These are phyloP conservation scores for Matsumurasca onukii DNA, from an alignment of 1,140 invertebrate species.

Conservation along the genomic window DNA sequence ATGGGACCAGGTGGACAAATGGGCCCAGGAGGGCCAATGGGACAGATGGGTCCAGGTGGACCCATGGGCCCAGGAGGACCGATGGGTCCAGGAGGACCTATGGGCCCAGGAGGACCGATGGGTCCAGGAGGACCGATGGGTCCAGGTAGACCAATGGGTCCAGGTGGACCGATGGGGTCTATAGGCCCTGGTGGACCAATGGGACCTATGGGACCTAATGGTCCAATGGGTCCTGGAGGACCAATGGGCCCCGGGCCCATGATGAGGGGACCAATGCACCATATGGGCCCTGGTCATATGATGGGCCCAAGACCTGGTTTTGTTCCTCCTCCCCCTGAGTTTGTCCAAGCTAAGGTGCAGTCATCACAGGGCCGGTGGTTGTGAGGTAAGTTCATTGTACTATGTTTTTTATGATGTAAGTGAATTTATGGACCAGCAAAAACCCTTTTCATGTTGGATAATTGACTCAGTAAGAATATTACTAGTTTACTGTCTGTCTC, in stretches of 20 bases:
- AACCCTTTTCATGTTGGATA: too few species aligned
- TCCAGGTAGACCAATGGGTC: constrained; percentile 30
- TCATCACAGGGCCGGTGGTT: constrained; percentile 32
- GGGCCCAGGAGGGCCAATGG: constrained; percentile 29
- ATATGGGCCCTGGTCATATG: constrained; percentile 25
- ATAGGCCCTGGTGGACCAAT: constrained; percentile 20
- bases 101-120: constrained; percentile 30
- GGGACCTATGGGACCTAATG: constrained; percentile 29
- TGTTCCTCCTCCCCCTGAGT: constrained; percentile 29
- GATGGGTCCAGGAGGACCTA: constrained; percentile 28
- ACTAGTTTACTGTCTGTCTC: background rate
- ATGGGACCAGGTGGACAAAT: constrained; percentile 11
- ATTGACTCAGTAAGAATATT: background rate
- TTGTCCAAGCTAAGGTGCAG: constrained; percentile 16
- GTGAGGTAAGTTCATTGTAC: constrained; percentile 39
- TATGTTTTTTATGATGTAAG: background rate
- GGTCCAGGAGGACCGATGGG: constrained; percentile 27
- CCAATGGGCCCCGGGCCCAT: constrained; percentile 21
- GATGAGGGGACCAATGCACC: constrained; percentile 2
- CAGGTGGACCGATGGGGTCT: constrained; percentile 9
- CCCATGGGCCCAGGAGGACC: constrained; percentile 23
- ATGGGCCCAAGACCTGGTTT: constrained; percentile 28
- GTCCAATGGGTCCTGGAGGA: constrained; percentile 1
- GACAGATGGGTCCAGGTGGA: constrained; percentile 18
- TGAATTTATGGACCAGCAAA: too few species aligned